Evolutionary conservation across 2,113 vertebrate species (phyloP), one percentile per base, ranked within the genome.

Genomic region (Eulemur rufifrons): DNA sequence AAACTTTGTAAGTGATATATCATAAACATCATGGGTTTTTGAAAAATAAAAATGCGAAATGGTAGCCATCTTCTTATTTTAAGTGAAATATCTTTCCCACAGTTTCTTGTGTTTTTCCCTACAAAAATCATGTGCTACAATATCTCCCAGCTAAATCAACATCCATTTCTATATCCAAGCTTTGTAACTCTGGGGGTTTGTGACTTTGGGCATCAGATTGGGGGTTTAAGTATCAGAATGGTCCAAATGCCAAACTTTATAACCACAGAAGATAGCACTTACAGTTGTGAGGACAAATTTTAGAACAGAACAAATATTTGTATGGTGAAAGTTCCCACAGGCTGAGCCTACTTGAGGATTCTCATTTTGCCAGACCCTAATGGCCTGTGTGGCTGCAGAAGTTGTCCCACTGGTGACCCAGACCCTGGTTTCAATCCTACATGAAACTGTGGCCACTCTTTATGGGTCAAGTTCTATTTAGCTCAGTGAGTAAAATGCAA

Each of bases 251-350:
- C 56, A 27, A 77, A 23, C 17, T 93, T 83, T 17, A 61, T 59
- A 42, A 71, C 23, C 74, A 47, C 25, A 54, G 47, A 29, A 89
- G 52, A 37, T 86, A 42, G 32, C 42, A 81, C 50, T 94, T 94
- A 20, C 23, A 37, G 59, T 68, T 76, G 50, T 18, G 23, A 69
- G 37, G 42, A 82, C 2, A 37, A 45, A 56, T 37, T 77, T 61
- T 71, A 68, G n/a, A 89, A 78, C 27, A 95, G 80, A 95, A 54
- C 37, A 93, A 77, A 61, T 69, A 50, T 86, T 80, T 89, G 61
- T 63, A 3, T 37, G 50, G 47, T 74, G 34, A 50, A 59, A 63
- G 27, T 78, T 66, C 32, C 25, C 42, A n/a, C 20, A 15, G 13
- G 39, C 86, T 47, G 39, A 84, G 56, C 56, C 52, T 42, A 8